Conservation (phyloP, 1,140 invertebrate genomes). For the Drosophila sp. region DNA sequence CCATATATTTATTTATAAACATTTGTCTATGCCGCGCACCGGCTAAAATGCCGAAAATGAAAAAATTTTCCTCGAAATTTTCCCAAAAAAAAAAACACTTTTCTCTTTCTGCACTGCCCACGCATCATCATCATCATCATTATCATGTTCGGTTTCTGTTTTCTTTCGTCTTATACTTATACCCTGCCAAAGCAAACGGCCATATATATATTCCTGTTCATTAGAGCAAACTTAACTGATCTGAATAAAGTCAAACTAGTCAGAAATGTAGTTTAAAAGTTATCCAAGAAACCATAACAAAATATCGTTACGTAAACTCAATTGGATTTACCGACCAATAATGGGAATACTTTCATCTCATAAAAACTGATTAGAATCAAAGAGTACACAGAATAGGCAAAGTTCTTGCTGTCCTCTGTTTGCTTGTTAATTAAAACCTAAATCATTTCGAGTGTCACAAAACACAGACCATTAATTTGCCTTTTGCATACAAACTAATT, state of each 20-base stretch:
- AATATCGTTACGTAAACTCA: too few relatives aligned
- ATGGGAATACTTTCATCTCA: too few relatives aligned
- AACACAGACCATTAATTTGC: constrained; percentile 19
- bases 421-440: constrained; percentile 25
- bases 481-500: constrained; percentile 52
- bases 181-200: not conserved
- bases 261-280: too few relatives aligned
- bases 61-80: constrained; percentile 8
- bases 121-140: constrained; percentile 56
- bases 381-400: not conserved
- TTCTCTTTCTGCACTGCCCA: constrained; percentile 49
- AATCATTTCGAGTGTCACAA: constrained; percentile 20
- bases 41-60: constrained; percentile 39
- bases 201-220: not conserved
- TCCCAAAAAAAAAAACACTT: constrained; percentile 14
- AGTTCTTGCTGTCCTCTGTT: not conserved
- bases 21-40: constrained; percentile 41
- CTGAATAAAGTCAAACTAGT: not conserved
- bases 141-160: constrained; percentile 27
- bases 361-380: too few relatives aligned
- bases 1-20: constrained; percentile 51
- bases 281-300: too few relatives aligned
- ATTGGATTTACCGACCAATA: too few relatives aligned
- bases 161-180: not conserved
- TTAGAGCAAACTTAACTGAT: not conserved